Conservation (phyloP, 2,113 vertebrate genomes). For the Reinhardtius hippoglossoides region DNA sequence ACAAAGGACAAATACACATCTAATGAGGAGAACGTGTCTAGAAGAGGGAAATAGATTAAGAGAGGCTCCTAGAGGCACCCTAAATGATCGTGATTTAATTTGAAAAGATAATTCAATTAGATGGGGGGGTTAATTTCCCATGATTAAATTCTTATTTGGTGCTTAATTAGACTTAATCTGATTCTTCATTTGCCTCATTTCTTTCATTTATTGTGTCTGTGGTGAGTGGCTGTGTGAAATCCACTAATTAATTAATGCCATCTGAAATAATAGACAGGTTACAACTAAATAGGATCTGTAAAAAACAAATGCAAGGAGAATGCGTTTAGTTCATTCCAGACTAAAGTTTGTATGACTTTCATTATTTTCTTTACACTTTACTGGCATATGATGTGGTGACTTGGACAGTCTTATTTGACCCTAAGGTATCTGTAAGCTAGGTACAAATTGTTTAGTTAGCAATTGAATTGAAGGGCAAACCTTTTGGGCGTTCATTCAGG, state of each 20-base stretch:
- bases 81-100: conserved; percentile 52
- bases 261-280: conserved; percentile 21
- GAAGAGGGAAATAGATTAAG: conserved; percentile 22
- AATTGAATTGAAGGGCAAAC: too few species aligned
- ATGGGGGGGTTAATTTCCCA: conserved; percentile 42
- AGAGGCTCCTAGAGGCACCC: conserved; percentile 41
- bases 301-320: background rate
- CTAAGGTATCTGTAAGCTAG: too few species aligned
- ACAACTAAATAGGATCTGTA: conserved; percentile 6
- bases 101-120: conserved; percentile 67
- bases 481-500: too few species aligned
- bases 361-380: background rate
- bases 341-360: background rate
- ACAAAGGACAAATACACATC: conserved; percentile 38
- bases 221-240: conserved; percentile 14
- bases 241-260: conserved; percentile 24
- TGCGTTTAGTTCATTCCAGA: background rate
- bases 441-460: too few species aligned
- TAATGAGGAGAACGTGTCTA: conserved; percentile 34
- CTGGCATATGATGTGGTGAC: too few species aligned
- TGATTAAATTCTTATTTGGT: conserved; percentile 66
- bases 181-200: conserved; percentile 53
- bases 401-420: too few species aligned
- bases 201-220: conserved; percentile 36
- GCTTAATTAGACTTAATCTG: conserved; percentile 61